Evolutionary conservation across 2,113 vertebrate species (phyloP).

Genomic region (Brevimyrus niger): DNA sequence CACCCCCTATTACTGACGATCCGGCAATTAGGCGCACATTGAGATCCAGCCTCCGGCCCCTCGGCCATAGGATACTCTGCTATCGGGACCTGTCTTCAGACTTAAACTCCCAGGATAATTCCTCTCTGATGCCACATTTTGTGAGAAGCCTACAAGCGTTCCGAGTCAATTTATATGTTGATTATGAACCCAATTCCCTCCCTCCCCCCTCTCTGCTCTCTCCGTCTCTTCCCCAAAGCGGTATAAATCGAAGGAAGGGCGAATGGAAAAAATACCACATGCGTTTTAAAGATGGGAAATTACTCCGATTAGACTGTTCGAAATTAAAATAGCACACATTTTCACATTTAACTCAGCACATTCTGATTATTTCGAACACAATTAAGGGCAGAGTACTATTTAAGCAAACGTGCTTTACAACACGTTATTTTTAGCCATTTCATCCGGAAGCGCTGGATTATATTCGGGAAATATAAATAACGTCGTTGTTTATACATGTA

Average conservation of each 20-base stretch:
- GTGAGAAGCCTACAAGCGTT: constrained; percentile 9
- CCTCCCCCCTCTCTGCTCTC: background rate
- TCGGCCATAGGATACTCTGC: background rate
- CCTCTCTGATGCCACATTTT: background rate
- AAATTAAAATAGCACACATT: background rate
- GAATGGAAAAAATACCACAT: background rate
- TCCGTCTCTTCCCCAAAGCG: background rate
- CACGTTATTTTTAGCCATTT: background rate
- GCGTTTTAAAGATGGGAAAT: background rate
- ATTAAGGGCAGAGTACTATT: background rate
- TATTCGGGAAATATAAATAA: background rate
- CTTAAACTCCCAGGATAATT: constrained; percentile 9
- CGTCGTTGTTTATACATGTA: background rate
- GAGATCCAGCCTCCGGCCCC: background rate
- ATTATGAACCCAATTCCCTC: background rate
- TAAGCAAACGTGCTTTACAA: background rate
- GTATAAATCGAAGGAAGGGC: background rate
- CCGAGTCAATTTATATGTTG: constrained; percentile 17
- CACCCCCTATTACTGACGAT: background rate
- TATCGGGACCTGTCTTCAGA: background rate
- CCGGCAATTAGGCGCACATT: background rate
- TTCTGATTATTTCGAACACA: background rate
- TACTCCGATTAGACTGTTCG: background rate
- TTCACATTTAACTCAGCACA: background rate
- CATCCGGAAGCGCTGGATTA: background rate